These are phyloP conservation scores for Esox niger DNA, from an alignment of 2,113 vertebrate genomes.

Conservation along the genomic window DNA sequence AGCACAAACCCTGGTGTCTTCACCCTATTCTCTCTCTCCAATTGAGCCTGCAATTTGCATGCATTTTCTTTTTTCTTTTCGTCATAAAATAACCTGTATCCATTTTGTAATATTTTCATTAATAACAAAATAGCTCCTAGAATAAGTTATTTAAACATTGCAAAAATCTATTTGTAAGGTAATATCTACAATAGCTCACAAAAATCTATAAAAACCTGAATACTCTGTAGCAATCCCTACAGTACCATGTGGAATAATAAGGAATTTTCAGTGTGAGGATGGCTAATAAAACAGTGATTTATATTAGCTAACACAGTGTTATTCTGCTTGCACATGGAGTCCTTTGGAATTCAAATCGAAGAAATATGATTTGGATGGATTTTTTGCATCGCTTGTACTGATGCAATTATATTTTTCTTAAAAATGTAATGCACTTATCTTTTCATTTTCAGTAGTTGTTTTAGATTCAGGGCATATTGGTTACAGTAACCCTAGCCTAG, in stretches of 20 bases:
- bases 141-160: conserved; percentile 35
- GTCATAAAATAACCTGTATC: conserved; percentile 17
- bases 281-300: conserved; percentile 58
- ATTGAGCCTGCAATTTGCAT: conserved; percentile 41
- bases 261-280: conserved; percentile 44
- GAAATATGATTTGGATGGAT: conserved; percentile 40
- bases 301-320: conserved; percentile 45
- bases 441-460: conserved; percentile 11
- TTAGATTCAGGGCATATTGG: conserved; percentile 4
- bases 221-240: conserved; percentile 33
- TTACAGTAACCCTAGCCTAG: no score
- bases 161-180: conserved; percentile 34
- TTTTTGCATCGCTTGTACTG: conserved; percentile 13
- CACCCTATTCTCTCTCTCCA: no score
- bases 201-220: conserved; percentile 42
- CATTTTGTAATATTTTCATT: conserved; percentile 28
- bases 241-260: conserved; percentile 31
- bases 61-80: not conserved
- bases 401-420: conserved; percentile 31
- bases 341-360: conserved; percentile 53
- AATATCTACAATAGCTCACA: no score
- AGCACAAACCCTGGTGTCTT: no score
- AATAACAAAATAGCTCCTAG: conserved; percentile 43
- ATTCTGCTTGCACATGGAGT: conserved; percentile 29
- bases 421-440: conserved; percentile 31